Conservation (phyloP, 1,140 invertebrate species). For the Eurosta solidaginis region DNA sequence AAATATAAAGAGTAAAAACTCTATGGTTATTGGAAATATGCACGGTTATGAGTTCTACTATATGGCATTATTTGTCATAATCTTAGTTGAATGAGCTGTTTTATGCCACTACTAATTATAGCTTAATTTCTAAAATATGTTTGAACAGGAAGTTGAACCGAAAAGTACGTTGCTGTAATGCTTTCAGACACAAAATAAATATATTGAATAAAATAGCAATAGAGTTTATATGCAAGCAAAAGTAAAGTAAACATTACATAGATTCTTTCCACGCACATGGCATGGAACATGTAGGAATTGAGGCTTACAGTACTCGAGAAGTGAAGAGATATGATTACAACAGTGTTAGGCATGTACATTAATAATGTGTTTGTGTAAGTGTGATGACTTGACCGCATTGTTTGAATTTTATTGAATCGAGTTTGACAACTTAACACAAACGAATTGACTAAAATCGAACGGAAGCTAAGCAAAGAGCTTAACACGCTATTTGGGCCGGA, state of each 20-base stretch:
- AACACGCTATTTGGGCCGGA: background rate
- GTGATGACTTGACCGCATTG: slow-evolving; percentile 17
- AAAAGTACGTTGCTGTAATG: background rate
- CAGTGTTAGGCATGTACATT: background rate
- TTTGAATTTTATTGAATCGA: slow-evolving; percentile 22
- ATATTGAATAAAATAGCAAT: slow-evolving; percentile 24
- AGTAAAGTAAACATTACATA: slow-evolving; percentile 24
- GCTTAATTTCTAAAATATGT: background rate
- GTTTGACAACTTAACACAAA: slow-evolving; percentile 18
- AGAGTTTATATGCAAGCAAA: slow-evolving; percentile 18
- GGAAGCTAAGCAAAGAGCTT: background rate
- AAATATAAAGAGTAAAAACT: no score
- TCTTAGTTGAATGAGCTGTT: no score
- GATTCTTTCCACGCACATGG: background rate
- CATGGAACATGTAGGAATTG: background rate
- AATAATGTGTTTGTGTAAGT: background rate
- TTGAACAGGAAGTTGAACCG: background rate
- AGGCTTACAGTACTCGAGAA: background rate
- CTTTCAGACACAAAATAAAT: slow-evolving; percentile 27
- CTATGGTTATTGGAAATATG: no score
- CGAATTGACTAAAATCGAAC: slow-evolving; percentile 4
- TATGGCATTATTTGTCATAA: no score
- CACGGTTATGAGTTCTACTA: no score
- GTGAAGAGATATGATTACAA: background rate
- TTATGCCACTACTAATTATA: background rate